Percentiles rank a stretch among this genome's conserved stretches.
These are phyloP conservation scores for Heteronetta atricapilla DNA, from an alignment of 2,113 vertebrate genomes.

Conservation along the genomic window DNA sequence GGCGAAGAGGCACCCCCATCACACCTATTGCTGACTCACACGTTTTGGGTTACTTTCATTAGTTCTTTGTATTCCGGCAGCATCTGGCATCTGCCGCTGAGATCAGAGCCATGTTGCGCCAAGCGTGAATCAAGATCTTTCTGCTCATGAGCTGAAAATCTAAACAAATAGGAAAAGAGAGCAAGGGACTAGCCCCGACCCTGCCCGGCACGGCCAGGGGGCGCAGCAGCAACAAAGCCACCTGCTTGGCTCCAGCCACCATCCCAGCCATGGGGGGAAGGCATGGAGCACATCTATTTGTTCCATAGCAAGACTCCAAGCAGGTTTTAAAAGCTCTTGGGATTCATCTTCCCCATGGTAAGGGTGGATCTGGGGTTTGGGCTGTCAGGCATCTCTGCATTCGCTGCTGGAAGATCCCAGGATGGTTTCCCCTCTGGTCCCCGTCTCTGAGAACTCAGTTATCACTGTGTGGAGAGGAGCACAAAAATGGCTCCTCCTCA, in stretches of 20 bases:
- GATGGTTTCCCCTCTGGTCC: background rate
- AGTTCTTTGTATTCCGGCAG: conserved; percentile 35
- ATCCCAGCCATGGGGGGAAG: accelerated
- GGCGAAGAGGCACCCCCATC: conserved; percentile 31
- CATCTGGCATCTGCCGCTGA: conserved; percentile 58
- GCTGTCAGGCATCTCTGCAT: background rate
- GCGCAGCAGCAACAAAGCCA: background rate
- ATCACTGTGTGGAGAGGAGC: background rate
- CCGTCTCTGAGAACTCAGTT: accelerated
- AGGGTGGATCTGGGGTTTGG: background rate
- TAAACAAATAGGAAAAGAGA: background rate
- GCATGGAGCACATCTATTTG: background rate
- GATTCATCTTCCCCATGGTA: background rate
- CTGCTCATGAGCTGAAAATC: conserved; percentile 33
- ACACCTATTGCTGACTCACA: conserved; percentile 62
- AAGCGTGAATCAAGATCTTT: conserved; percentile 37
- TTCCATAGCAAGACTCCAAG: background rate
- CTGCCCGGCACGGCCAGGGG: background rate
- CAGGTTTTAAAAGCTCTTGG: background rate
- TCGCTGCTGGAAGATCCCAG: background rate
- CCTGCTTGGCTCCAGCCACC: background rate
- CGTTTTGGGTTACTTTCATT: conserved; percentile 17
- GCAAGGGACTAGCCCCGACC: background rate
- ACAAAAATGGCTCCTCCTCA: background rate
- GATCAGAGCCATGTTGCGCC: conserved; percentile 25